Base-by-base conservation (phyloP, 2,113 vertebrate species). In the Leptobrachium leishanense region DNA sequence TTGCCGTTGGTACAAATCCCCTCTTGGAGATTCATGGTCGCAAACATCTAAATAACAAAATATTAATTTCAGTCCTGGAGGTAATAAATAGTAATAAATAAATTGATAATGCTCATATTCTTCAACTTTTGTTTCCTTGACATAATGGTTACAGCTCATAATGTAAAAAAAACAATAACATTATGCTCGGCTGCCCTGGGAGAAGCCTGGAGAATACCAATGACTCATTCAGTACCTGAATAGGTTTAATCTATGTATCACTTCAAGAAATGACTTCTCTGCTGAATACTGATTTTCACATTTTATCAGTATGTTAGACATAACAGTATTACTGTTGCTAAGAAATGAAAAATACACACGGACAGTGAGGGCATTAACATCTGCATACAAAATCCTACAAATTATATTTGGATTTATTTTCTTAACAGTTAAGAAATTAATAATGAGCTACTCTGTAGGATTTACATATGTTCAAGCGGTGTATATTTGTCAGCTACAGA, bases 121-220 rank as follows among this genome's bases (percentile, higher is more conserved):
- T 76, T 65, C 15, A 41, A 43, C 66, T 57, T 67, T 69, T 62
- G 75, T 44, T 68, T 43, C 15, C 40, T 40, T 62, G 53, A 40
- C 62, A 62, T 10, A 39, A 69, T 42, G 20, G 50, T 59, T 77
- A 69, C 66, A 43, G 15, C 53, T 43, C 59, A 78, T 10, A 64
- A 70, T 72, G 57, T 78, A 71, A 54, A 79, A 66, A 72, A 79
- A 72, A 72, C 69, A 79, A 78, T 65, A 72, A 64, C 44, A 72
- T 73, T 54, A 43, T 43, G 46, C 62, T 72, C 55, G n/a, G 39
- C 59, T 68, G 66, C 67, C 42, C 39, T 42, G 43, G 15, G 65
- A 59, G 75, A 76, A 50, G 53, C 15, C 63, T 10, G 13, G 41
- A 15, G 75, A 76, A 76, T 78, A 55, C 68, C 55, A 78, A 78